Evolutionary conservation across 2,113 vertebrate species (phyloP), one percentile per base, ranked within the genome.

Genomic region (Centropristis striata): DNA sequence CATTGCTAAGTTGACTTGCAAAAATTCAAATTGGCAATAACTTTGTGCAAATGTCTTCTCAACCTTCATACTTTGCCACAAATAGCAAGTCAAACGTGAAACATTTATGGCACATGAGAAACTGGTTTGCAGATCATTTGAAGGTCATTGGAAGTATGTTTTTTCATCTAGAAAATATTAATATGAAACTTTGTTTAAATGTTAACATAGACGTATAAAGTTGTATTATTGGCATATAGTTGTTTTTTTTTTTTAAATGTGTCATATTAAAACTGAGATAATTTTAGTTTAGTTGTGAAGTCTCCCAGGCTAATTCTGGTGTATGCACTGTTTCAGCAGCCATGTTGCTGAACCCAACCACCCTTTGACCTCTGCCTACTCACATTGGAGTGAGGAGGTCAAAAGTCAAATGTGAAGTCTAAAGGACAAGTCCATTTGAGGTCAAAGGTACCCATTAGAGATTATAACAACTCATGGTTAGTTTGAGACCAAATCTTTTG

Each of bases 11-110:
- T 84, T 86, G 86, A 66, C 81, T 71, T 49, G 69, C 63, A 69
- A 39, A 21, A 63, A 73, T 83, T 86, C 50, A 82, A 76, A 91
- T 77, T 86, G 80, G 75, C 75, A 89, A 91, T 90, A 90, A 89
- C 80, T 85, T 88, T 87, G 77, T 75, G 81, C 81, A 89, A 91
- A 91, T 84, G 64, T 86, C 69, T 68, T 67, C 75, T 81, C 44
- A 83, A 86, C 76, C 78, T 87, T 87, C 81, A 71, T 79, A 81
- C 60, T 71, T 75, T 70, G 58, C 68, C 81, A 79, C 71, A 88
- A 84, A 90, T 85, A 86, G 76, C 66, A 73, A 57, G 10, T 83
- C 50, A 78, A 81, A 75, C 21, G 7, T 54, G 4, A 5, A 39
- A 27, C 78, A 16, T 81, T 69, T 49, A 37, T 51, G 25, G 50